phyloP scores from a whole-genome alignment of 2,888 invertebrate species.

The Microdon myrmicae region DNA sequence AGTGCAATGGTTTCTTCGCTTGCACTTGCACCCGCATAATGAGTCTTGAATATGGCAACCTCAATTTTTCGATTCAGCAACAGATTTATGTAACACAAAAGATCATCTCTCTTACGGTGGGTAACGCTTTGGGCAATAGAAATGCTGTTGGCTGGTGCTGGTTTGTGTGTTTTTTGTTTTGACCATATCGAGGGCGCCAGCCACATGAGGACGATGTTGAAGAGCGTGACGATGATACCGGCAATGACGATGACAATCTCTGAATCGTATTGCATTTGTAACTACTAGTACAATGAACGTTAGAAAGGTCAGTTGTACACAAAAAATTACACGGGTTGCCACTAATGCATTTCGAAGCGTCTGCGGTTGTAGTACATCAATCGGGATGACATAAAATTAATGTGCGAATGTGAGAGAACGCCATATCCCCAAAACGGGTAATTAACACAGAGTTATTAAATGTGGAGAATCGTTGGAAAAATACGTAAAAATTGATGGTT shows the following conservation, averaged over 20 bases:
- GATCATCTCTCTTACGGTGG: conserved; percentile 33
- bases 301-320: conserved; percentile 43
- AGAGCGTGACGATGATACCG: not conserved
- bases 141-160: conserved; percentile 8
- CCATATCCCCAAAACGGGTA: conserved; percentile 13
- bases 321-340: not conserved
- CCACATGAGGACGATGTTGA: conserved; percentile 26
- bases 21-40: conserved; percentile 50
- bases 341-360: conserved; percentile 4
- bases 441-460: conserved; percentile 27
- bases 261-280: conserved; percentile 4
- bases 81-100: conserved; percentile 44
- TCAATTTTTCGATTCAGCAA: conserved; percentile 23
- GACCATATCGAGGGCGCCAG: no score
- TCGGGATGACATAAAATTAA: conserved; percentile 2
- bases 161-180: conserved; percentile 8
- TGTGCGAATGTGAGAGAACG: conserved; percentile 1
- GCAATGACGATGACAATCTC: conserved; percentile 14
- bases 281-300: conserved; percentile 12
- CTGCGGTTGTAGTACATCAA: conserved; percentile 22
- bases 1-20: conserved; percentile 38
- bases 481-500: conserved; percentile 7
- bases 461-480: conserved; percentile 7
- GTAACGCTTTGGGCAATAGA: conserved; percentile 5
- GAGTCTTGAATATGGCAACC: conserved; percentile 29